phyloP scores from a whole-genome alignment of 1,140 invertebrate species.

The Microplitis demolitor region DNA sequence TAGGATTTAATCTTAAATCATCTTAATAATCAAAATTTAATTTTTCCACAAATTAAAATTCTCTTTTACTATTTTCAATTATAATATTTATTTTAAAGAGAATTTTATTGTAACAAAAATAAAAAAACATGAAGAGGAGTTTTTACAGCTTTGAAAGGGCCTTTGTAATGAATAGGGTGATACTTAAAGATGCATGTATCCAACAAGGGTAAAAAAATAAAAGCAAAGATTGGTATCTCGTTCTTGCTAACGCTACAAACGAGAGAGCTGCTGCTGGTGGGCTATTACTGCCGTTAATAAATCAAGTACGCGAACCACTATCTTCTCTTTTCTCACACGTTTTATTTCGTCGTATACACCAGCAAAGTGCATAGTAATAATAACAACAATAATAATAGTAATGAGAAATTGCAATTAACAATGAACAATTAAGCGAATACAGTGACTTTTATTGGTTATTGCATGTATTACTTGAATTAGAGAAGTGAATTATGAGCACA shows the following conservation, averaged over 20 bases:
- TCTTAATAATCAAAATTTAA: no score
- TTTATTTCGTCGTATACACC: conserved; percentile 29
- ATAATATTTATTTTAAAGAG: neutral
- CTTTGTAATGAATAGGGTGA: neutral
- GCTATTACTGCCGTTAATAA: conserved; percentile 46
- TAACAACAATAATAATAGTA: no score
- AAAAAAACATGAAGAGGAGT: neutral
- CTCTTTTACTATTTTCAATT: no score
- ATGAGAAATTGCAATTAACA: no score
- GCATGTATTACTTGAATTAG: neutral
- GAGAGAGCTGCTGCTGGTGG: conserved; percentile 29
- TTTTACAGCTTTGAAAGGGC: neutral
- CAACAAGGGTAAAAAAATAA: neutral
- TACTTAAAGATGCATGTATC: conserved; percentile 10
- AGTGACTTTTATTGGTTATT: conserved; percentile 27
- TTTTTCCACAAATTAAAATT: no score
- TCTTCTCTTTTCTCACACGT: conserved; percentile 28
- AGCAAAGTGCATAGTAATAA: neutral
- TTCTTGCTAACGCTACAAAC: conserved; percentile 21
- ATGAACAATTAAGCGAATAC: conserved; percentile 29
- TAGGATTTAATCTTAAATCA: no score
- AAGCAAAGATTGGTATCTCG: conserved; percentile 10
- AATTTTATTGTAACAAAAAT: neutral
- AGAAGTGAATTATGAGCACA: neutral
- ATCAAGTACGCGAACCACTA: conserved; percentile 33